Evolutionary conservation across 2,888 invertebrate species (phyloP), one percentile per base, ranked within the genome.

Genomic region (Pachycephus smyrnensis): DNA sequence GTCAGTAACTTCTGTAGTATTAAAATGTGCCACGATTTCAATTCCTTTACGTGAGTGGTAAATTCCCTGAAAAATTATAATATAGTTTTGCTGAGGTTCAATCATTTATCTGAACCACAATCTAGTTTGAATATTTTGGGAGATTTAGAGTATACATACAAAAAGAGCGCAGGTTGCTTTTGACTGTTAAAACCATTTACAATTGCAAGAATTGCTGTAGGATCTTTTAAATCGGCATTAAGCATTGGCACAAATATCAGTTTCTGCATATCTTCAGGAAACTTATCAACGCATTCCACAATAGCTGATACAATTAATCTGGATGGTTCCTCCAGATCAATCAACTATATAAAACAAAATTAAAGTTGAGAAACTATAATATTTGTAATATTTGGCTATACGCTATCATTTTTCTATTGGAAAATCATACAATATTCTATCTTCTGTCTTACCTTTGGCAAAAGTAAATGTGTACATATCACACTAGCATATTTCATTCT

Each of bases 11-110:
- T 84, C 31, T 86, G 81, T 40, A 90, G 76, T 23, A 90, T 55
- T 31, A 78, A 32, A 73, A 89, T 81, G 76, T 90, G 90, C 90
- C 90, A 90, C 71, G 82, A 77, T 78, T 87, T 87, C 3, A 90
- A 79, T 77, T 89, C 89, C 75, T 85, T 83, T 4, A 85, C 86
- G 4, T 80, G 35, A 6, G 73, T 76, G 6, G 86, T 76, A 77
- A 89, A 89, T 40, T 86, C 83, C n/a, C 90, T 90, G 76, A 23
- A 83, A 84, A 75, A 35, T 75, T 73, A 83, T 73, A 71, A 78
- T 35, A n/a, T 71, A 36, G 31, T 32, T 31, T 71, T 15, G 30
- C 71, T 15, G 31, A 11, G 12, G 32, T 23, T 23, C 15, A 55
- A 1, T 12, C 12, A 71, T 71, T 31, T 71, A 12, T 31, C 71